A percentile compares a stretch with the other conserved stretches of the same genome.
Conservation (phyloP, 2,888 invertebrate species). For the Cheilosia impressa region DNA sequence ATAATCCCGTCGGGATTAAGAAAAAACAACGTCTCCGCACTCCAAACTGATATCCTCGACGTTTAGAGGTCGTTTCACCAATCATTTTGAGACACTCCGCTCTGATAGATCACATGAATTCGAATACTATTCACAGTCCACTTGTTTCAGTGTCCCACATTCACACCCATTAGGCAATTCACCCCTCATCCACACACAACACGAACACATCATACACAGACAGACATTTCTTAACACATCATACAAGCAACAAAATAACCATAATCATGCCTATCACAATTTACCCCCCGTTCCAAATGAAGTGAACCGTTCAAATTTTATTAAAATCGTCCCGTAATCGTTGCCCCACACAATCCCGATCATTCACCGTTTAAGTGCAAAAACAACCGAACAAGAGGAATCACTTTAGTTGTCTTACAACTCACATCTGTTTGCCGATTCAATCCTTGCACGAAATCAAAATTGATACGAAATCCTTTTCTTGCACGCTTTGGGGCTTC, state of each 20-base stretch:
- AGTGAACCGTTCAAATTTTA: conserved; percentile 37
- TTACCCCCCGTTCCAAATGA: conserved; percentile 9
- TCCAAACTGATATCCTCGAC: no score
- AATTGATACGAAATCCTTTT: conserved; percentile 60
- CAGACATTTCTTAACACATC: background rate
- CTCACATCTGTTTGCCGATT: conserved; percentile 50
- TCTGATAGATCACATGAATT: background rate
- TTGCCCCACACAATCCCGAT: conserved; percentile 26
- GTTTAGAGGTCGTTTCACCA: background rate
- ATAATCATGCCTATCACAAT: conserved; percentile 16
- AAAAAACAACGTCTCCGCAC: no score
- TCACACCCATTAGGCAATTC: conserved; percentile 26
- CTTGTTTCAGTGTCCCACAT: conserved; percentile 4
- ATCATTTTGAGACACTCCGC: background rate
- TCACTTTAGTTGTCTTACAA: conserved; percentile 23
- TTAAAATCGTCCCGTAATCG: conserved; percentile 48
- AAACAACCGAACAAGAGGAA: conserved; percentile 41
- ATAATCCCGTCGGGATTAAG: no score
- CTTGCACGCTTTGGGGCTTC: conserved; percentile 15
- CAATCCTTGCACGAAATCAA: conserved; percentile 58
- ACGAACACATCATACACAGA: no score
- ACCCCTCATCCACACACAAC: background rate
- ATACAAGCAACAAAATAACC: conserved; percentile 15
- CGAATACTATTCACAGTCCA: background rate
- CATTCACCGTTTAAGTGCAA: conserved; percentile 52